A percentile compares a stretch with the other conserved stretches of the same genome.
phyloP scores from a whole-genome alignment of 2,888 invertebrate genomes.

The Phrixothrix hirtus region DNA sequence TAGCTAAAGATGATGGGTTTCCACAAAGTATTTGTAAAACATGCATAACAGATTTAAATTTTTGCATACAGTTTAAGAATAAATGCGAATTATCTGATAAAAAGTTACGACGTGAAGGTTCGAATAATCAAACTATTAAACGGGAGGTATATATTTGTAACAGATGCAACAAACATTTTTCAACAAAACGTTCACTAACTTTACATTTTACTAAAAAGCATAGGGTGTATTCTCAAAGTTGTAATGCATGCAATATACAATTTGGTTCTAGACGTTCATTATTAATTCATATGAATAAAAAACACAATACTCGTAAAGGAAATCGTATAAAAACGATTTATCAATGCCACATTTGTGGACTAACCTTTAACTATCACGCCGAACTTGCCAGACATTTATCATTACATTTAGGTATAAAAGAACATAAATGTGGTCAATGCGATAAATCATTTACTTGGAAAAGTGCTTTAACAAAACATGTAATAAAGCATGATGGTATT shows the following conservation, averaged over 20 bases:
- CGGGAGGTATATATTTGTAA: constrained; percentile 1
- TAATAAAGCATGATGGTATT: constrained; percentile 32
- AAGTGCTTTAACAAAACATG: constrained; percentile 34
- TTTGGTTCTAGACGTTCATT: constrained; percentile 24
- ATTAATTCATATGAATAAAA: constrained; percentile 13
- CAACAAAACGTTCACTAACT: constrained; percentile 13
- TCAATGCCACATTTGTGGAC: constrained; percentile 39
- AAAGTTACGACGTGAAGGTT: constrained; percentile 5
- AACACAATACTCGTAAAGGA: constrained; percentile 10
- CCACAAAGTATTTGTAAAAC: constrained; percentile 37
- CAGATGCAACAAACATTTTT: constrained; percentile 10
- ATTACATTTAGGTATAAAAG: constrained; percentile 32
- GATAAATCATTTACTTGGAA: constrained; percentile 31
- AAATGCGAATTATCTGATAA: constrained; percentile 36
- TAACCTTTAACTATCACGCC: constrained; percentile 31
- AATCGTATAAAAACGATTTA: constrained; percentile 19
- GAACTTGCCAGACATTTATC: constrained; percentile 33
- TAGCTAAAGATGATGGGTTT: constrained; percentile 33
- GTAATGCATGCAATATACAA: constrained; percentile 16
- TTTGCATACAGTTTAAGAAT: constrained; percentile 35
- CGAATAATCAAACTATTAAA: not conserved
- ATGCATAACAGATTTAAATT: constrained; percentile 34
- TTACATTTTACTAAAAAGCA: constrained; percentile 23
- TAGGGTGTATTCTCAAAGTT: constrained; percentile 6
- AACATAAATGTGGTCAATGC: constrained; percentile 35